phyloP scores from a whole-genome alignment of 2,888 invertebrate genomes.

The Unio delphinus region DNA sequence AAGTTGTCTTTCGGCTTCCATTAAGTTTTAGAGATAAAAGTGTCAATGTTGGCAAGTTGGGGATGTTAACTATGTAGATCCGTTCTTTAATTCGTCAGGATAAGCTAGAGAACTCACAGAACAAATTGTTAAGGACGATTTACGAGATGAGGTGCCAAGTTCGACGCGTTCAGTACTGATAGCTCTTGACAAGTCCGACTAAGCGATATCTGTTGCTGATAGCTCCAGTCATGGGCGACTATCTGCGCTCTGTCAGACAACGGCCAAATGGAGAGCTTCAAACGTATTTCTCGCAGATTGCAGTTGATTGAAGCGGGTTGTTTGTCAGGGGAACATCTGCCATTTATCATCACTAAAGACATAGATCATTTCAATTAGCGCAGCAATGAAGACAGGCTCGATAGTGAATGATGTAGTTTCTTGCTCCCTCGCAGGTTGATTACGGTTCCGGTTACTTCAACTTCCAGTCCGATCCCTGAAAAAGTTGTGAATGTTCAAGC shows the following conservation, averaged over 20 bases:
- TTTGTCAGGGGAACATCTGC: slow-evolving; percentile 38
- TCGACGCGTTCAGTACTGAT: slow-evolving; percentile 24
- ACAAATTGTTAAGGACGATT: slow-evolving; percentile 44
- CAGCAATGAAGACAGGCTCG: slow-evolving; percentile 37
- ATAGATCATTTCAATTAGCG: slow-evolving; percentile 44
- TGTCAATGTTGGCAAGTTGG: too few species aligned
- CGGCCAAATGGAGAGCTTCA: slow-evolving; percentile 17
- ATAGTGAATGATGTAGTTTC: slow-evolving; percentile 9
- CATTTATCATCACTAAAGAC: slow-evolving; percentile 32
- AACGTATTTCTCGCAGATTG: slow-evolving; percentile 26
- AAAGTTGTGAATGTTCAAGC: too few species aligned
- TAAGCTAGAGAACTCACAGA: slow-evolving; percentile 7
- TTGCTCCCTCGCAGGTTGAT: slow-evolving; percentile 4
- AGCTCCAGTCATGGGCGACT: slow-evolving; percentile 38
- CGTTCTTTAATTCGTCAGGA: background rate
- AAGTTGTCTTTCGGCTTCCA: too few species aligned
- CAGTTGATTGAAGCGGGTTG: slow-evolving; percentile 40
- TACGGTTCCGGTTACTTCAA: background rate
- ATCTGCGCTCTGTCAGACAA: slow-evolving; percentile 37
- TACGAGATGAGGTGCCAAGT: slow-evolving; percentile 37
- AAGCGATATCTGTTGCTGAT: slow-evolving; percentile 40
- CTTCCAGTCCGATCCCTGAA: too few species aligned
- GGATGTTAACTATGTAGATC: background rate
- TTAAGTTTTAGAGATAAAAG: too few species aligned
- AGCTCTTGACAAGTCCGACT: slow-evolving; percentile 29